These are phyloP conservation scores for Glaucidium brasilianum DNA, from an alignment of 2,113 vertebrate genomes.

Conservation along the genomic window DNA sequence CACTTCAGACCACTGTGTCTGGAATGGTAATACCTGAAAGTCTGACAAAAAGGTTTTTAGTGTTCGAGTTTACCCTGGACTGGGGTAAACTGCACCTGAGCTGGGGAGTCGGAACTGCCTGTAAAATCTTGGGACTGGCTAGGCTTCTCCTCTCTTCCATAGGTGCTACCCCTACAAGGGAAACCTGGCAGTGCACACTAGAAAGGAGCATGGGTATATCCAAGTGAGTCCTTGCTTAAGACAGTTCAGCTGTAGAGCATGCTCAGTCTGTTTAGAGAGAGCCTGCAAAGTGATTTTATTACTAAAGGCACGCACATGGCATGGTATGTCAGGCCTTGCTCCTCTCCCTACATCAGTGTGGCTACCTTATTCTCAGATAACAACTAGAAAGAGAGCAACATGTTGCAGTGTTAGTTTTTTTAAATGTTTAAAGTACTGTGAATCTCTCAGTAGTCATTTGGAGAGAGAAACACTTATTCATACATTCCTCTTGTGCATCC, in stretches of 20 bases:
- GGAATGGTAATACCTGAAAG: neutral
- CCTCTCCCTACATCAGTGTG: neutral
- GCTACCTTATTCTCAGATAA: accelerated
- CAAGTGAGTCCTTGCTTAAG: neutral
- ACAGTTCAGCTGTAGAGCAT: neutral
- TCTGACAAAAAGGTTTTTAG: neutral
- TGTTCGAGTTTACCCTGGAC: neutral
- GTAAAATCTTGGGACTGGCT: neutral
- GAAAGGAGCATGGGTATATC: neutral
- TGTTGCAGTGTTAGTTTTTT: neutral
- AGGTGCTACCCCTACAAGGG: neutral
- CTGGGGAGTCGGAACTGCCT: neutral
- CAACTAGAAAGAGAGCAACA: neutral
- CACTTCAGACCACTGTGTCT: neutral
- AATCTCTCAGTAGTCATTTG: neutral
- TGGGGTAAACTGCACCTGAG: neutral
- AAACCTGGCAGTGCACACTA: neutral
- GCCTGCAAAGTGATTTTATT: neutral
- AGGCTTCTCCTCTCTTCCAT: neutral
- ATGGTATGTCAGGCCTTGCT: neutral
- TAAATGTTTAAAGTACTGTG: neutral
- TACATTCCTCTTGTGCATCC: neutral
- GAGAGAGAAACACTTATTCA: neutral
- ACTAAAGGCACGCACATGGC: too few relatives aligned
- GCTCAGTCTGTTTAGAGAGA: neutral